A percentile compares a stretch with the other conserved stretches of the same genome.
phyloP scores from a whole-genome alignment of 2,888 invertebrate species.

The Ectemnius cavifrons region DNA sequence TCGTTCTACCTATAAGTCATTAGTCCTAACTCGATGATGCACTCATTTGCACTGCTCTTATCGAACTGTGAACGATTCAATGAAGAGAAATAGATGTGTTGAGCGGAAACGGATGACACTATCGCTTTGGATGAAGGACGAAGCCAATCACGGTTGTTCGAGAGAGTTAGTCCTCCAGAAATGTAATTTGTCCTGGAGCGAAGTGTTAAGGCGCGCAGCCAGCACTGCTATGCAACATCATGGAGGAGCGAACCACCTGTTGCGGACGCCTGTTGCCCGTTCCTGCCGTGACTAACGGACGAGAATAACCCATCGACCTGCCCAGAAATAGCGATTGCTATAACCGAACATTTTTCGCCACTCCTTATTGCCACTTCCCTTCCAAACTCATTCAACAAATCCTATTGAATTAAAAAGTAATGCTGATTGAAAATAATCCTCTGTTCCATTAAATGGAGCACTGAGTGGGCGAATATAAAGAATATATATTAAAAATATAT shows the following conservation, averaged over 20 bases:
- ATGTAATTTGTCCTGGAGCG: constrained; percentile 51
- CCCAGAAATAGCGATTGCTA: constrained; percentile 45
- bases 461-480: too few species aligned
- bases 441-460: too few species aligned
- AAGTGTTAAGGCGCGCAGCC: constrained; percentile 36
- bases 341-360: constrained; percentile 24
- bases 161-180: constrained; percentile 34
- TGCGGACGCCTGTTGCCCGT: constrained; percentile 55
- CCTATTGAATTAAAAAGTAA: too few species aligned
- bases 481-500: too few species aligned
- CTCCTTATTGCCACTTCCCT: background rate
- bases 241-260: constrained; percentile 54
- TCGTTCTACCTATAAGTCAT: too few species aligned
- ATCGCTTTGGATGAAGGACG: too few species aligned
- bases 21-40: too few species aligned
- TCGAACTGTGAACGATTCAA: too few species aligned
- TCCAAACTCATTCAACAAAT: background rate
- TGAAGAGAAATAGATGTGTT: too few species aligned
- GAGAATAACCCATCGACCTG: constrained; percentile 51
- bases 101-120: too few species aligned
- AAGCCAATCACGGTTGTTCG: constrained; percentile 28
- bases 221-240: constrained; percentile 41
- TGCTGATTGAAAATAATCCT: too few species aligned
- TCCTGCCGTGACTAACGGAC: constrained; percentile 48
- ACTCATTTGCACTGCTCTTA: too few species aligned